Base-by-base conservation (phyloP, 2,888 invertebrate genomes). In the Synanthedon tipuliformis region DNA sequence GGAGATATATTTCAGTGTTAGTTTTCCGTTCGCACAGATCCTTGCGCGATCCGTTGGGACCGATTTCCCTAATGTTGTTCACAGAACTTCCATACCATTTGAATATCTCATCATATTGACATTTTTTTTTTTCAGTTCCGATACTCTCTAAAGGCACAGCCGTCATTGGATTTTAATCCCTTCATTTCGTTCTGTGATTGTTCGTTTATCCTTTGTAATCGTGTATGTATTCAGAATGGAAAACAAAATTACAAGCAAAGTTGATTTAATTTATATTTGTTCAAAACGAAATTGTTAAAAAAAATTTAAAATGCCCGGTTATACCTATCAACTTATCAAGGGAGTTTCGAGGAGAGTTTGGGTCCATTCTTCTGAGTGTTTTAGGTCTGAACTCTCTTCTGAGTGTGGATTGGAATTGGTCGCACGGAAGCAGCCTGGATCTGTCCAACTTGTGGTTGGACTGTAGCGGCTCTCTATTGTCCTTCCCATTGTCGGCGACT, bases 41-140 rank as follows among this genome's bases (percentile, higher is more conserved):
- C 55, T 51, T 49, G 56, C 57, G 57, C 45, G 10, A 52, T 62
- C 71, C 59, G 64, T 13, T 18, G 71, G 63, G 76, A 64, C 63
- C 68, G 70, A 75, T 79, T 77, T 78, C 69, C 75, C 72, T 78
- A 78, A 81, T 75, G 73, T 66, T 71, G 72, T 72, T 73, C 71
- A 59, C 62, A 60, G 64, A 77, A 76, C 68, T 79, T 74, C 65
- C 69, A 69, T 73, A 71, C 69, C 65, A 77, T 80, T 77, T 75
- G 76, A 78, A 78, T 79, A 75, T 75, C 71, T 74, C 72, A 71
- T 74, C 69, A 71, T 71, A 73, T 72, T 73, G 66, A 66, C 73
- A 57, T 71, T 70, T 73, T 69, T 34, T 18, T 23, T 71, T 59
- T 64, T 64, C 57, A 52, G 60, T 64, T 34, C 10, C 63, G 57